Conservation (phyloP, 2,113 vertebrate genomes). For the Microtus richardsoni region DNA sequence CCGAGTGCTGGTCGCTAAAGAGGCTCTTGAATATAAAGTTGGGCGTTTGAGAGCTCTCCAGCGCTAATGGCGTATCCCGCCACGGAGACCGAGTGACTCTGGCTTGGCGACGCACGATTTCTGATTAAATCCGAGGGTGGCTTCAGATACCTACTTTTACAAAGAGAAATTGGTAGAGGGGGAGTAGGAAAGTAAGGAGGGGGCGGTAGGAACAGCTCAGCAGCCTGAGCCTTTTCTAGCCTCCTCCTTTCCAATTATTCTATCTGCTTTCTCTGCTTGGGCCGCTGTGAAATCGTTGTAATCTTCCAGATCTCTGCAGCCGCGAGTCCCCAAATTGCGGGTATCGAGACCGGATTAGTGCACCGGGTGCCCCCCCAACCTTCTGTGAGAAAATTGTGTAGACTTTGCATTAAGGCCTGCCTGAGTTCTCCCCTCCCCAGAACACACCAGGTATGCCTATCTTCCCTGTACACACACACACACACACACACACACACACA, state of each 20-base stretch:
- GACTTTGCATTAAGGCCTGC: slow-evolving; percentile 59
- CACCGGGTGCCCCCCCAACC: slow-evolving; percentile 44
- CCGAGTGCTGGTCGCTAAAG: slow-evolving; percentile 90
- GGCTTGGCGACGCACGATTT: slow-evolving; percentile 89
- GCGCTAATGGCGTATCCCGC: slow-evolving; percentile 88
- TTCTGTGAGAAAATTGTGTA: slow-evolving; percentile 69
- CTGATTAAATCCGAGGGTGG: slow-evolving; percentile 86
- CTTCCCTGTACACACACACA: neutral
- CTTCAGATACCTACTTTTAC: slow-evolving; percentile 84
- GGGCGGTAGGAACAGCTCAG: slow-evolving; percentile 15
- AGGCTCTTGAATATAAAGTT: slow-evolving; percentile 94
- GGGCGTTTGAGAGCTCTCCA: slow-evolving; percentile 89
- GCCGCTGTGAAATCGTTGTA: slow-evolving; percentile 86
- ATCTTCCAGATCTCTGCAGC: slow-evolving; percentile 82
- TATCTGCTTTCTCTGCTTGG: slow-evolving; percentile 76
- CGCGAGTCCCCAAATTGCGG: slow-evolving; percentile 81
- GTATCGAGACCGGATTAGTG: slow-evolving; percentile 77
- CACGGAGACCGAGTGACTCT: slow-evolving; percentile 86
- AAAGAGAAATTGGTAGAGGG: slow-evolving; percentile 42
- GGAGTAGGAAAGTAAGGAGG: slow-evolving; percentile 42
- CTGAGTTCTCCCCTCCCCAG: neutral
- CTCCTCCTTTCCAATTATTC: slow-evolving; percentile 82
- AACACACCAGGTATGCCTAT: too few relatives aligned
- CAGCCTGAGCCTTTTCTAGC: slow-evolving; percentile 54
- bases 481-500: slow-evolving; percentile 14